These are phyloP conservation scores for Morelia viridis DNA, from an alignment of 2,797 vertebrate genomes.

Conservation along the genomic window DNA sequence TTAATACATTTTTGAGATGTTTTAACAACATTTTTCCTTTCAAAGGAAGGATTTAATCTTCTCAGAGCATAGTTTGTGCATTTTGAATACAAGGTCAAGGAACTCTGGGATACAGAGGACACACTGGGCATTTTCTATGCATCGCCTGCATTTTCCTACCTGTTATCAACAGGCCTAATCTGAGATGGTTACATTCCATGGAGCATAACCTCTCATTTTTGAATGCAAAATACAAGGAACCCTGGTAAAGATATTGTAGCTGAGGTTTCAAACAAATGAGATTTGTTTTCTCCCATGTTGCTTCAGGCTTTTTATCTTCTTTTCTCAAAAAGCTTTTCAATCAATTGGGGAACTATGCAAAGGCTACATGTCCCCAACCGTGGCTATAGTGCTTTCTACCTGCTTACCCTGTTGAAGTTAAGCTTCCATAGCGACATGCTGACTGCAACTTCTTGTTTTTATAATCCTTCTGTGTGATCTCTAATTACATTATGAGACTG, in stretches of 20 bases:
- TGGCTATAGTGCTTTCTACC: neutral
- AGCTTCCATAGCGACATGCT: slow-evolving; percentile 38
- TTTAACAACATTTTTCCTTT: neutral
- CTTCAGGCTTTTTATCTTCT: neutral
- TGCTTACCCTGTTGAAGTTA: slow-evolving; percentile 39
- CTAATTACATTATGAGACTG: slow-evolving; percentile 1
- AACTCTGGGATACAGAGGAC: neutral
- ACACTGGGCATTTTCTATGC: neutral
- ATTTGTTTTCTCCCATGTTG: neutral
- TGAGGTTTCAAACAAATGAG: slow-evolving; percentile 8
- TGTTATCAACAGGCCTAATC: neutral
- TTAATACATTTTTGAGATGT: neutral
- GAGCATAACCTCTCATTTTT: neutral
- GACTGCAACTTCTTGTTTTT: slow-evolving; percentile 35
- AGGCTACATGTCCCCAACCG: slow-evolving; percentile 32
- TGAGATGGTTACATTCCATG: neutral
- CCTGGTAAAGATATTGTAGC: neutral
- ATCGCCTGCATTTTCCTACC: neutral
- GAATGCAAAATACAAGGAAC: neutral
- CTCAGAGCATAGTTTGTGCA: neutral
- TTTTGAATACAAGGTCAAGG: neutral
- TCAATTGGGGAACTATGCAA: slow-evolving; percentile 31
- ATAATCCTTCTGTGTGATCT: slow-evolving; percentile 15
- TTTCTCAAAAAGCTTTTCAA: slow-evolving; percentile 28
- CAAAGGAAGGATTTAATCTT: neutral